Evolutionary conservation across 2,888 invertebrate genomes (phyloP), one percentile per base, ranked within the genome.

Genomic region (Conchocele bisecta): DNA sequence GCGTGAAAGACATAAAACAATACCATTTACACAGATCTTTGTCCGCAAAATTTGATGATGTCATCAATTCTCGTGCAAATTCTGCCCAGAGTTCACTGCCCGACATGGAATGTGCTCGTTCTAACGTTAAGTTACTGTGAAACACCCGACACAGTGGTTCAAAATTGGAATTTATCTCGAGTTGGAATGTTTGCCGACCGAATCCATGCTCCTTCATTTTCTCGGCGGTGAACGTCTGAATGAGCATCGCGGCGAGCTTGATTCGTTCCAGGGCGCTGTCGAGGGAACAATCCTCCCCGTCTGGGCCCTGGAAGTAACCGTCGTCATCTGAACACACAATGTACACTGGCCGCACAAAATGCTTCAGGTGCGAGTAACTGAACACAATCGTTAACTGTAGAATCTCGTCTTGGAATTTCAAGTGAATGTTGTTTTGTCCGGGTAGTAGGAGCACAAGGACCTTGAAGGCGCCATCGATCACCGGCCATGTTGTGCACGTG

Each of bases 201-300:
- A 95, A 93, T 13, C 95, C 95, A 80, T 95, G 94, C 89, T 97
- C 96, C 78, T 94, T 93, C 26, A 98, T 91, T 90, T 97, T 97
- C 91, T 98, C 97, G 0, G 96, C 96, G 74, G 95, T 95, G 79
- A 98, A 92, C 68, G 95, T 94, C 92, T 98, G 98, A 71, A 98
- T 93, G 56, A 98, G 92, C 86, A 95, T 94, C 13, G 95, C 93
- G 50, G 95, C 89, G 6, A 96, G 91, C 60, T 94, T 93, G 84
- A 98, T 96, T 85, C 96, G 93, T 35, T 93, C 92, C 82, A 95
- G 94, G 20, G 96, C 97, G 90, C 94, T 94, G 87, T 94, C 93
- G 22, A 94, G 92, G 2, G 94, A 94, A 86, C 93, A 94, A 79
- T 95, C 93, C 76, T 93, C 92, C 33, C 92, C 92, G 20, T 92